Conservation (phyloP, 2,113 vertebrate species). For the Sylvia atricapilla region DNA sequence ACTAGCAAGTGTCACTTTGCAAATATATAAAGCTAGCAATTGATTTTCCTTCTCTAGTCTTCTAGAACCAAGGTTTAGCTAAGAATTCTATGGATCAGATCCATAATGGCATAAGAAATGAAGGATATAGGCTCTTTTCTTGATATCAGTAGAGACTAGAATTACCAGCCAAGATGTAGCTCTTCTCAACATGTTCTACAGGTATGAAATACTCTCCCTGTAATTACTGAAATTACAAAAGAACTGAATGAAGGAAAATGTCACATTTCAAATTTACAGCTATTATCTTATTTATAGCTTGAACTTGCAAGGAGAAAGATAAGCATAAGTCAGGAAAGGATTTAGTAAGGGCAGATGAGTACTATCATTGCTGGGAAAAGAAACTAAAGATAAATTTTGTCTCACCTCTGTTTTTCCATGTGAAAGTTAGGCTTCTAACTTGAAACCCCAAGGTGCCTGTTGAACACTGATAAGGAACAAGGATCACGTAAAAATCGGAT, state of each 20-base stretch:
- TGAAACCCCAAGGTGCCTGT: background rate
- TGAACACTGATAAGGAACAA: background rate
- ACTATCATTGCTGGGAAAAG: background rate
- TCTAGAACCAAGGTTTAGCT: background rate
- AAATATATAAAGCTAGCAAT: background rate
- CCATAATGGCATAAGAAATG: background rate
- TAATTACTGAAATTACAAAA: background rate
- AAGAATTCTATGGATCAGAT: background rate
- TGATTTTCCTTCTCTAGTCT: background rate
- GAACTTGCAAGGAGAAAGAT: background rate
- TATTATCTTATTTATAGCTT: background rate
- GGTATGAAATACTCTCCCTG: background rate
- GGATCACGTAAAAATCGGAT: background rate
- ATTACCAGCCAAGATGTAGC: background rate
- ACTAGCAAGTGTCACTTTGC: background rate
- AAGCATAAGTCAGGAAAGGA: background rate
- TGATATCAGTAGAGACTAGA: background rate
- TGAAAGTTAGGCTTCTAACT: background rate
- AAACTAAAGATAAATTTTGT: background rate
- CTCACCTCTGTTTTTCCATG: background rate
- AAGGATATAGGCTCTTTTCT: background rate
- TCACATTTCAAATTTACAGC: background rate
- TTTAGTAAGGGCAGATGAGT: background rate
- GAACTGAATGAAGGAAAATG: background rate
- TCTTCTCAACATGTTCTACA: background rate